Percentiles rank a stretch among this genome's conserved stretches.
Evolutionary conservation across 1,140 invertebrate species (phyloP).

Genomic region (Heliconius himera): DNA sequence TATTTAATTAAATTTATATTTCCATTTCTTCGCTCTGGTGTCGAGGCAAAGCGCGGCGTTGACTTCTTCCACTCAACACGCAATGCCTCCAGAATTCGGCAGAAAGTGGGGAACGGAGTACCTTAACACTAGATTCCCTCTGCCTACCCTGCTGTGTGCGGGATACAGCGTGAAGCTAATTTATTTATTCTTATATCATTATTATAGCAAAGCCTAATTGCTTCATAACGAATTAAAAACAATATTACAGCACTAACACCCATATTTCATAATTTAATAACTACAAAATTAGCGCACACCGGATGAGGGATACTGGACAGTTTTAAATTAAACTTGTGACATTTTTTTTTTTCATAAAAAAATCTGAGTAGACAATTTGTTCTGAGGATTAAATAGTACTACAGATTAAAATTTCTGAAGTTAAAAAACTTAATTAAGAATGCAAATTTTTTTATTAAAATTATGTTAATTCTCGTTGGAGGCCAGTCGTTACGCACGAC

Average conservation of each 20-base stretch:
- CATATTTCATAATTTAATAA: neutral
- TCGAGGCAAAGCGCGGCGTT: no score
- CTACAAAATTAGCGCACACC: neutral
- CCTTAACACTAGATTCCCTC: no score
- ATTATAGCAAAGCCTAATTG: no score
- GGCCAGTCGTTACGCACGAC: no score
- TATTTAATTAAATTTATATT: no score
- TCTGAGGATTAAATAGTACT: neutral
- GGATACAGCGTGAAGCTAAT: no score
- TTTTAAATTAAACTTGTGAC: conserved; percentile 3
- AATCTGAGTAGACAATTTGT: neutral
- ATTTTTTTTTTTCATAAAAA: neutral
- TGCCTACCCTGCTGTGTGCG: no score
- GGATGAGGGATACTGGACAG: neutral
- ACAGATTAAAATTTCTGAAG: neutral
- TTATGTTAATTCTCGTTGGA: neutral
- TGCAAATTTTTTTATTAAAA: neutral
- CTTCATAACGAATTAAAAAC: neutral
- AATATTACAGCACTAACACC: neutral
- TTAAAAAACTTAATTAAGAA: neutral
- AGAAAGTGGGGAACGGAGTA: no score
- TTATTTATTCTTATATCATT: no score
- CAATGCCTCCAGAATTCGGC: no score
- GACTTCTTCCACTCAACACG: no score
- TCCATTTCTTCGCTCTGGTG: no score